These are phyloP conservation scores for Meloe dianella DNA, from an alignment of 2,888 invertebrate species.

Conservation along the genomic window DNA sequence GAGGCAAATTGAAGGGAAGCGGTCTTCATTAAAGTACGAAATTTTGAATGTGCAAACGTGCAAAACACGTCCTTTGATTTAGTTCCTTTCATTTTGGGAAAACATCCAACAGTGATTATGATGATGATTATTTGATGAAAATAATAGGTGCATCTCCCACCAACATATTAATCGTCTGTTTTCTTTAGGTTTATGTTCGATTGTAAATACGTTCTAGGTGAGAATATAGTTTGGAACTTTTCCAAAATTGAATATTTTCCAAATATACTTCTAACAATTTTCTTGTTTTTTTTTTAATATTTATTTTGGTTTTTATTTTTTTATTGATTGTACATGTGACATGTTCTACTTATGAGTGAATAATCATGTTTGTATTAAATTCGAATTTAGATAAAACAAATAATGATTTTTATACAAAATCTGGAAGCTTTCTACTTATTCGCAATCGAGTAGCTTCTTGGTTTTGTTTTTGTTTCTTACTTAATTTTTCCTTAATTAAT, in stretches of 20 bases:
- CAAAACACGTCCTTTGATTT: neutral
- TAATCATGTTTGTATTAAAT: constrained; percentile 2
- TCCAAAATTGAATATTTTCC: constrained; percentile 1
- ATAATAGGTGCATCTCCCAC: neutral
- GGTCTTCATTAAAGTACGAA: neutral
- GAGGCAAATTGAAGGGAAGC: too few species aligned
- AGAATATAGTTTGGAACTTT: constrained; percentile 8
- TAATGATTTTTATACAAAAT: neutral
- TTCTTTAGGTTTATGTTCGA: constrained; percentile 9
- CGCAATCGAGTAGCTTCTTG: neutral
- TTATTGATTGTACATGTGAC: constrained; percentile 3
- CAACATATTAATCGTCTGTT: constrained; percentile 5
- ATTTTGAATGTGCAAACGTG: too few species aligned
- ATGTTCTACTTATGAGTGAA: constrained; percentile 2
- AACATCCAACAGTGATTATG: neutral
- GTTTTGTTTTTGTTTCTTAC: neutral
- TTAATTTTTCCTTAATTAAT: neutral
- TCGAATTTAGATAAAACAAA: neutral
- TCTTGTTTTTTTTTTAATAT: neutral
- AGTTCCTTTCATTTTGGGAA: neutral
- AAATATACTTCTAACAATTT: constrained; percentile 2
- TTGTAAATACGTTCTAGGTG: constrained; percentile 8
- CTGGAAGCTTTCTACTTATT: neutral
- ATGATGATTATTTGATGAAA: neutral
- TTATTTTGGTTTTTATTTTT: neutral